Evolutionary conservation across 2,888 invertebrate genomes (phyloP).

Genomic region (Eupithecia pulchellata): DNA sequence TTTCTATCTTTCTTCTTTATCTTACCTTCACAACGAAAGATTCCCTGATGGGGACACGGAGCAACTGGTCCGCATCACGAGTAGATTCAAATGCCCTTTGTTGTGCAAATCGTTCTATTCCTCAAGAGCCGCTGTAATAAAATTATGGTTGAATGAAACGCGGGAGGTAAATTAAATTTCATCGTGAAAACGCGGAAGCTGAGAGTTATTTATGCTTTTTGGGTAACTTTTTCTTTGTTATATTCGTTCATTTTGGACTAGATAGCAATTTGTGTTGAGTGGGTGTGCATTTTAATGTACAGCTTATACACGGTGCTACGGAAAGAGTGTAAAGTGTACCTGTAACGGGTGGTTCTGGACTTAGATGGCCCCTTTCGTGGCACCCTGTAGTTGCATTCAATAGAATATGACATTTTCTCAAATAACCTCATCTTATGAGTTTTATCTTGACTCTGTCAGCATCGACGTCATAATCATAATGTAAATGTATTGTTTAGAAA

Average conservation of each 20-base stretch:
- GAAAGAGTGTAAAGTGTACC: no score
- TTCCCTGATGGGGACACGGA: conserved; percentile 37
- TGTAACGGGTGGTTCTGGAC: no score
- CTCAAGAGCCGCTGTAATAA: conserved; percentile 33
- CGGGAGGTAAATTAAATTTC: conserved; percentile 36
- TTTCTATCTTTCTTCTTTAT: no score
- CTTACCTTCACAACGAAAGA: neutral
- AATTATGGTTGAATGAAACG: conserved; percentile 40
- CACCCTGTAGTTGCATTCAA: no score
- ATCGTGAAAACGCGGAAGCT: conserved; percentile 14
- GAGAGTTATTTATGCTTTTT: conserved; percentile 23
- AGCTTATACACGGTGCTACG: no score
- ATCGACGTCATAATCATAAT: no score
- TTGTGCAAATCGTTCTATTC: conserved; percentile 39
- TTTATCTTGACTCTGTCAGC: no score
- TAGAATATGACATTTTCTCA: no score
- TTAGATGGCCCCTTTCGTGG: no score
- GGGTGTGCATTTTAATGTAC: neutral
- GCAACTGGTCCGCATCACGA: conserved; percentile 48
- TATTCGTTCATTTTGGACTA: neutral
- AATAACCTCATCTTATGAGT: no score
- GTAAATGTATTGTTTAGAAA: no score
- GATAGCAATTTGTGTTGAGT: neutral
- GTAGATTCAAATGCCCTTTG: conserved; percentile 44
- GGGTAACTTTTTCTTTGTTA: neutral